Evolutionary conservation across 2,113 vertebrate species (phyloP), one percentile per base, ranked within the genome.

Genomic region (Pygoscelis antarcticus): DNA sequence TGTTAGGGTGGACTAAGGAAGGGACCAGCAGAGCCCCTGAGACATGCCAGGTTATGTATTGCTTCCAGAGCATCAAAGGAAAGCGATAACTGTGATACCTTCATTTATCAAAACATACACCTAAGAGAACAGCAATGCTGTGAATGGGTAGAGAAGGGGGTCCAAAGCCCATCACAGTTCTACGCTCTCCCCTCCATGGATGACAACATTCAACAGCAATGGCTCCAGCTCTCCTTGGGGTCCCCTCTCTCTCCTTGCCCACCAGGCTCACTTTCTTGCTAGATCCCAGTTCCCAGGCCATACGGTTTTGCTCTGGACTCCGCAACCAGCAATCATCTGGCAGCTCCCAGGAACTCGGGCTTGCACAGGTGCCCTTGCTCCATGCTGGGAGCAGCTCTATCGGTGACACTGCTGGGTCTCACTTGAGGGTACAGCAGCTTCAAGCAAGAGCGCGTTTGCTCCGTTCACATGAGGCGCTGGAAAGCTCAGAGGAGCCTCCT

Each of bases 391-490:
- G 55, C 4, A 10, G 32, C 74, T 38, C 21, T 38, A 22, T 15
- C 27, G 47, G 75, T 46, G 65, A 34, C 29, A 10, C 16, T 13
- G 23, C 34, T 57, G 77, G 23, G 23, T 49, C 40, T 65, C 20
- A 21, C 16, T 16, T 30, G 42, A 49, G n/a, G 49, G 18, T 49
- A 25, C 51, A 65, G 58, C 42, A 51, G 49, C 51, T 47, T 32
- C 36, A 17, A 22, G 52, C 21, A 51, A 65, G 25, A 26, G 29
- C 49, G 25, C 7, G 0, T 42, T 74, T 44, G n/a, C 30, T 51
- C 60, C 2, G 0, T 51, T 57, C 44, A 19, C 34, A 6, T 7
- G 11, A 21, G 54, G 27, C 2, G 2, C 10, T 3, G 12, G 32
- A 74, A 3, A 26, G 25, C 4, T 26, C 6, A 10, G n/a, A 49